Evolutionary conservation across 37 sponge, comb jelly and placozoan genomes (phyloP).

Genomic region (Ephydatia muelleri): DNA sequence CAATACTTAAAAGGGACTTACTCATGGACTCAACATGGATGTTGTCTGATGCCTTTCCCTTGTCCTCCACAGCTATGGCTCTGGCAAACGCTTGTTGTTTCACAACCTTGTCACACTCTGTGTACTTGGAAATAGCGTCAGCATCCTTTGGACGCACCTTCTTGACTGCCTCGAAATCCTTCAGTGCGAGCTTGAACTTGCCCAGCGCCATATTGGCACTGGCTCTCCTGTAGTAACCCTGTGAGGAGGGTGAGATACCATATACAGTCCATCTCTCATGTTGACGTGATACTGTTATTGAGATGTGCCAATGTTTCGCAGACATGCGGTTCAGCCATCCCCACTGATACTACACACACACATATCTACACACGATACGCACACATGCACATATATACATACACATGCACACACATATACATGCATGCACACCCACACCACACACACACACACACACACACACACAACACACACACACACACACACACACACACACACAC

Average conservation of each 20-base stretch:
- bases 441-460: neutral
- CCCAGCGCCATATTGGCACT: conserved; percentile 98
- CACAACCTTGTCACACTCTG: conserved; percentile 92
- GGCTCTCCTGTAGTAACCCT: conserved; percentile 97
- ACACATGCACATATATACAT: neutral
- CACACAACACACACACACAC: neutral
- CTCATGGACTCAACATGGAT: conserved; percentile 67
- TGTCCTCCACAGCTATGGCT: conserved; percentile 90
- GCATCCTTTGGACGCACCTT: conserved; percentile 59
- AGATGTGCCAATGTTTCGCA: too few species aligned
- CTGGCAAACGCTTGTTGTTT: conserved; percentile 81
- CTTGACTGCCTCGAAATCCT: conserved; percentile 92
- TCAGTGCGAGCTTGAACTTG: conserved; percentile 88
- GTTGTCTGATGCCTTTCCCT: conserved; percentile 57
- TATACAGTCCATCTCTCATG: neutral
- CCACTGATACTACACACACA: too few species aligned
- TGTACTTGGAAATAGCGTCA: conserved; percentile 81
- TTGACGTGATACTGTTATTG: too few species aligned
- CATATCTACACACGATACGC: neutral
- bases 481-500: neutral
- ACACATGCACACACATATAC: neutral
- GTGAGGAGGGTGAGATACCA: neutral
- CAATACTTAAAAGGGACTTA: conserved; percentile 22
- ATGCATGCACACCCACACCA: too few species aligned
- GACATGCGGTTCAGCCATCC: too few species aligned